A percentile compares a stretch with the other conserved stretches of the same genome.
Evolutionary conservation across 2,888 invertebrate genomes (phyloP).

Genomic region (Protula sp.): DNA sequence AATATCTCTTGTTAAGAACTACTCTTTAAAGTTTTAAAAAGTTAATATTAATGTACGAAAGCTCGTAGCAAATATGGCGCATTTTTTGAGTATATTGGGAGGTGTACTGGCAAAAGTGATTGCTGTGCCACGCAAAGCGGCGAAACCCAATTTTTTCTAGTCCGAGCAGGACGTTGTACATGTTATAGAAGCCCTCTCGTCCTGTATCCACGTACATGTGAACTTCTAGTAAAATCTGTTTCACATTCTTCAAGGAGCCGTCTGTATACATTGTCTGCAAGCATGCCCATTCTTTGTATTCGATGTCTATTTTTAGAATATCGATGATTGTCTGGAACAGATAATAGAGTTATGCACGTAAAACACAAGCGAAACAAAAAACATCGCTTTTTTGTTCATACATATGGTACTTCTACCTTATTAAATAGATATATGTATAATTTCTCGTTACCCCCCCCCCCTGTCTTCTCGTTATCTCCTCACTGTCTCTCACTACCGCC

Average conservation of each 20-base stretch:
- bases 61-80: conserved; percentile 23
- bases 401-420: no score
- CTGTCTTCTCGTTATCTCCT: no score
- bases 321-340: conserved; percentile 22
- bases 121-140: conserved; percentile 18
- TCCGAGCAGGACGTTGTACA: conserved; percentile 10
- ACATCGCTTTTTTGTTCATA: no score
- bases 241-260: conserved; percentile 16
- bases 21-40: conserved; percentile 10
- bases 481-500: no score
- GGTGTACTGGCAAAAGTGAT: conserved; percentile 19
- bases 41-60: conserved; percentile 22
- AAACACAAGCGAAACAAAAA: no score
- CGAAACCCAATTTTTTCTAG: conserved; percentile 21
- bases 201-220: conserved; percentile 20
- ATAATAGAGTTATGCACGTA: no score
- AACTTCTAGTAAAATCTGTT: conserved; percentile 25
- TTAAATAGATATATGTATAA: no score
- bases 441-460: no score
- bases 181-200: conserved; percentile 10
- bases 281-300: conserved; percentile 23
- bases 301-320: no score
- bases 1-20: no score
- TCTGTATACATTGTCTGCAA: conserved; percentile 14
- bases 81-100: conserved; percentile 15